Base-by-base conservation (phyloP, 2,113 vertebrate genomes). In the Etheostoma cragini region DNA sequence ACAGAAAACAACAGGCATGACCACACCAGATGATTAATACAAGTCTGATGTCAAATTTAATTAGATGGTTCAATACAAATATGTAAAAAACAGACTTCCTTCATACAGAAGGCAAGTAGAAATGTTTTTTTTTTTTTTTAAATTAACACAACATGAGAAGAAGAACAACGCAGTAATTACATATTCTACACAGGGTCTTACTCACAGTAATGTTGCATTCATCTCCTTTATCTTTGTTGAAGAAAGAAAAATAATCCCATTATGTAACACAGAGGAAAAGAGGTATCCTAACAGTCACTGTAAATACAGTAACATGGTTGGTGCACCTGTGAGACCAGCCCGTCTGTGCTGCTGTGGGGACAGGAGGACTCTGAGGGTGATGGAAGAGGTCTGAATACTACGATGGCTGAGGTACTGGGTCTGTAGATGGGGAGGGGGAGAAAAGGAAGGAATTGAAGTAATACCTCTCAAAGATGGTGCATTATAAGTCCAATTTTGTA, bases 361-460 rank as follows among this genome's bases (percentile, higher is more conserved):
- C 22, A 58, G 45, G 6, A 73, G 38, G 22, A 42, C 35, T 67
- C 66, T 6, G 42, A 70, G 24, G 33, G 13, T 52, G 70, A 69
- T 21, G 15, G 54, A 72, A 35, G 56, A 38, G 35, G 24, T n/a
- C 42, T 47, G 52, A 72, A 54, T 76, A 30, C 77, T 92, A 95
- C 1, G 87, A 91, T 53, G 91, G 62, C 69, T 91, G 92, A 64
- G 90, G 86, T 50, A 78, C 77, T 24, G 88, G 71, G 78, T 84
- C 81, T 75, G 72, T 80, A 81, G 78, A 90, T 90, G 88, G 30
- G 17, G 62, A 8, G 38, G 38, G 38, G 35, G 35, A 62, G 72
- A 16, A 15, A 78, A 10, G 86, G 70, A 82, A 71, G 1, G 0
- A 65, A 71, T 57, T 13, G 26, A 67, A 33, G n/a, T 13, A 52